Evolutionary conservation across 2,888 invertebrate genomes (phyloP).

Genomic region (Drosophila mulleri): DNA sequence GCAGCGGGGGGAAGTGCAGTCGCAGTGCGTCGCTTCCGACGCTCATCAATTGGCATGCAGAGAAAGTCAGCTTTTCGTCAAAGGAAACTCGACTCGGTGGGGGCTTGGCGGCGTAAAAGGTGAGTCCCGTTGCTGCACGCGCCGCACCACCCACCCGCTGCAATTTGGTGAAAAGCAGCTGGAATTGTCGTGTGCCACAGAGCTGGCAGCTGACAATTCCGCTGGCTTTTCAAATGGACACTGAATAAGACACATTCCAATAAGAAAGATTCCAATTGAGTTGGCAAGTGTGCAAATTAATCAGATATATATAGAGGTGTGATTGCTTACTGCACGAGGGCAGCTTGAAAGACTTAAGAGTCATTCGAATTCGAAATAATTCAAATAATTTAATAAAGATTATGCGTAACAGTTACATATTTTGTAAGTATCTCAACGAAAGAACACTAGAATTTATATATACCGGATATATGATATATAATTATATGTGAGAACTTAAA

Average conservation of each 20-base stretch:
- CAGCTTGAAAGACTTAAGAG: neutral
- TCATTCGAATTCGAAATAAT: no score
- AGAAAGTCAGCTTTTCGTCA: slow-evolving; percentile 83
- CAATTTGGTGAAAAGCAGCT: neutral
- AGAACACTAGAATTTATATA: neutral
- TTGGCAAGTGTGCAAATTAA: no score
- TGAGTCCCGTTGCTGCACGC: slow-evolving; percentile 60
- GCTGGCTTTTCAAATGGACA: neutral
- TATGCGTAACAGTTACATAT: no score
- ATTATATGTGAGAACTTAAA: neutral
- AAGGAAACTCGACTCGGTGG: slow-evolving; percentile 83
- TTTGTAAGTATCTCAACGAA: neutral
- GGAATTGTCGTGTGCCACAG: neutral
- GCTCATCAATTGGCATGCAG: slow-evolving; percentile 83
- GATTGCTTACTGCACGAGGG: neutral
- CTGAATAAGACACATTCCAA: neutral
- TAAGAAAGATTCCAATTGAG: neutral
- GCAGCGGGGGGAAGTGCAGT: slow-evolving; percentile 6
- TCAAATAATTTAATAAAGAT: no score
- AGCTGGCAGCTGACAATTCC: neutral
- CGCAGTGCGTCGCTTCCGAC: slow-evolving; percentile 73
- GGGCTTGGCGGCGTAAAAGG: slow-evolving; percentile 82
- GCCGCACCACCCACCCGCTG: neutral
- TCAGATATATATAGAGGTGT: neutral
- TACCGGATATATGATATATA: neutral